phyloP scores from a whole-genome alignment of 2,113 vertebrate genomes.

The Alethe diademata region DNA sequence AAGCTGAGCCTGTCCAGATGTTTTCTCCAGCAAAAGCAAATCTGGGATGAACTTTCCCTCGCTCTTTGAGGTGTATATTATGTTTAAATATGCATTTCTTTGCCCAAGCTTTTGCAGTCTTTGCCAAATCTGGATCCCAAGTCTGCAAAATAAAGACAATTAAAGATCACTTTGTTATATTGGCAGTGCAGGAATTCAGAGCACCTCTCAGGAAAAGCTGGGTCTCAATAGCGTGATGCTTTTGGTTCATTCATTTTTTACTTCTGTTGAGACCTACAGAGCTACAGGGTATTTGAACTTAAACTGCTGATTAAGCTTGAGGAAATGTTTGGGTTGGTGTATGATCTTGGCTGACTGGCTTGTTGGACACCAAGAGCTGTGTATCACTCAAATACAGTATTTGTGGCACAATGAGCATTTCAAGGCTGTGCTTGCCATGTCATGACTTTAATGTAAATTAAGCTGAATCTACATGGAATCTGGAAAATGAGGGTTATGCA shows the following conservation, averaged over 20 bases:
- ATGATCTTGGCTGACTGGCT: neutral
- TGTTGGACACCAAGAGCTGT: neutral
- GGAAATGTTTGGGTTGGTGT: neutral
- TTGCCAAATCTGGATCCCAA: conserved; percentile 68
- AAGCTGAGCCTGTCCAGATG: conserved; percentile 44
- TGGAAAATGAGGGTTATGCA: neutral
- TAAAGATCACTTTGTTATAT: neutral
- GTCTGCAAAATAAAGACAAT: conserved; percentile 41
- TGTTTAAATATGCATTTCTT: conserved; percentile 40
- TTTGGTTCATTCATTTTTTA: neutral
- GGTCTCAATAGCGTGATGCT: neutral
- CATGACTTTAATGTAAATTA: neutral
- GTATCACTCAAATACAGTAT: neutral
- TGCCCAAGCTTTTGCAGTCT: conserved; percentile 44
- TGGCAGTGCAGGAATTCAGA: neutral
- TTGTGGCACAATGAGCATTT: neutral
- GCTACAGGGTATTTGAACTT: neutral
- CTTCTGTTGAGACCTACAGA: neutral
- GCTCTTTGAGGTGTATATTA: neutral
- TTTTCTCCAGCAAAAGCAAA: conserved; percentile 48
- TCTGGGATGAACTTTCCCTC: conserved; percentile 37
- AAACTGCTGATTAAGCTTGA: neutral
- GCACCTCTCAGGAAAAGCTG: neutral
- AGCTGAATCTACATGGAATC: neutral
- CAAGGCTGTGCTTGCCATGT: neutral